phyloP scores from a whole-genome alignment of 1,140 invertebrate genomes.

The Venustaconcha ellipsiformis region DNA sequence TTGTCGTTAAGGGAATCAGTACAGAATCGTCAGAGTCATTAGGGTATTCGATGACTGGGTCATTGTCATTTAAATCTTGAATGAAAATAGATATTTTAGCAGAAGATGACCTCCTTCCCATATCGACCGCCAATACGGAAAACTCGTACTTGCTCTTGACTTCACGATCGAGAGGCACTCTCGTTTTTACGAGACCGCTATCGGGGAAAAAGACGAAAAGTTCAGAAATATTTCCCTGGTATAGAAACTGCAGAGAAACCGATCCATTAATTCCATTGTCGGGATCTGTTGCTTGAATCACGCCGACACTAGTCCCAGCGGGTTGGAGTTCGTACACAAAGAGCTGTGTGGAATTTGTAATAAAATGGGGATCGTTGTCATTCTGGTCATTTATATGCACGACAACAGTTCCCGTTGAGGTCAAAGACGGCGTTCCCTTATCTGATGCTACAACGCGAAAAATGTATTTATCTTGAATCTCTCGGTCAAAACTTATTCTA shows the following conservation, averaged over 20 bases:
- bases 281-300: slow-evolving; percentile 18
- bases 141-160: slow-evolving; percentile 10
- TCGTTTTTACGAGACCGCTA: slow-evolving; percentile 11
- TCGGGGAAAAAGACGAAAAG: slow-evolving; percentile 13
- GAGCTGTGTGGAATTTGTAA: slow-evolving; percentile 10
- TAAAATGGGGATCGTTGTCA: slow-evolving; percentile 30
- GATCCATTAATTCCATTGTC: slow-evolving; percentile 27
- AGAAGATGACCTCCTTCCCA: slow-evolving; percentile 27
- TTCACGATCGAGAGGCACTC: slow-evolving; percentile 17
- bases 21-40: slow-evolving; percentile 26
- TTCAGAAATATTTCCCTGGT: slow-evolving; percentile 1
- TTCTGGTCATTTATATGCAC: slow-evolving; percentile 20
- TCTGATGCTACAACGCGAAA: slow-evolving; percentile 25
- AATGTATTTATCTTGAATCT: slow-evolving; percentile 12
- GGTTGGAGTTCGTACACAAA: slow-evolving; percentile 10
- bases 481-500: slow-evolving; percentile 16
- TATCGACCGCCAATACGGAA: slow-evolving; percentile 17
- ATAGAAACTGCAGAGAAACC: slow-evolving; percentile 16
- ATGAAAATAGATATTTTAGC: slow-evolving; percentile 12
- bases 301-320: slow-evolving; percentile 8
- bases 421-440: slow-evolving; percentile 5
- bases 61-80: slow-evolving; percentile 25
- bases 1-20: not conserved
- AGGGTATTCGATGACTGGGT: slow-evolving; percentile 23
- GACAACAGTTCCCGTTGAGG: slow-evolving; percentile 23